Conservation (phyloP, 2,797 vertebrate genomes). For the Diceros bicornis region DNA sequence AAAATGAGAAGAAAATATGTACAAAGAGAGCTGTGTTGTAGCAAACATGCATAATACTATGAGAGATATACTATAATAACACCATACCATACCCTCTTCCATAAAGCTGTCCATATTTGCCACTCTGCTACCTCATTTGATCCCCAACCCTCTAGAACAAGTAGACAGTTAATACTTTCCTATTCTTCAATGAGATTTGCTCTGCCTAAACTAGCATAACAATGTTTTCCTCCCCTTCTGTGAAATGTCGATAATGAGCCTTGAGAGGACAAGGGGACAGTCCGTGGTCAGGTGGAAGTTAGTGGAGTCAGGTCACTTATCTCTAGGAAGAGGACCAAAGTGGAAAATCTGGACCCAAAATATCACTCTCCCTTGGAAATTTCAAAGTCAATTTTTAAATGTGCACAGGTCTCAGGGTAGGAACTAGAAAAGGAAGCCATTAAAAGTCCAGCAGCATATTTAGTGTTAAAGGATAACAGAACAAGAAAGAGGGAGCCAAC, state of each 20-base stretch:
- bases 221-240: not conserved
- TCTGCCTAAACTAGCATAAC: not conserved
- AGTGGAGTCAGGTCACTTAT: not conserved
- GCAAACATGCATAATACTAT: not conserved
- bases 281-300: not conserved
- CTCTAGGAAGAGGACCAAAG: slow-evolving; percentile 5
- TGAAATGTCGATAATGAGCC: not conserved
- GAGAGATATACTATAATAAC: not conserved
- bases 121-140: not conserved
- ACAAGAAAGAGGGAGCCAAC: not conserved
- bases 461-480: not conserved
- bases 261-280: not conserved
- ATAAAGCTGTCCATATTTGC: not conserved
- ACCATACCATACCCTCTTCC: not conserved
- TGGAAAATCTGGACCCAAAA: not conserved
- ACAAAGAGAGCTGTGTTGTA: not conserved
- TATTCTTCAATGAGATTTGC: not conserved
- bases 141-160: not conserved
- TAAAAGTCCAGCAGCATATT: not conserved
- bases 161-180: not conserved
- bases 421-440: slow-evolving; percentile 49
- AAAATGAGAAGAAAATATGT: slow-evolving; percentile 51
- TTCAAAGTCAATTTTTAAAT: slow-evolving; percentile 36
- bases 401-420: not conserved
- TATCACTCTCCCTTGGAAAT: not conserved